These are phyloP conservation scores for Tamias sibiricus DNA, from an alignment of 2,113 vertebrate genomes.

Conservation along the genomic window DNA sequence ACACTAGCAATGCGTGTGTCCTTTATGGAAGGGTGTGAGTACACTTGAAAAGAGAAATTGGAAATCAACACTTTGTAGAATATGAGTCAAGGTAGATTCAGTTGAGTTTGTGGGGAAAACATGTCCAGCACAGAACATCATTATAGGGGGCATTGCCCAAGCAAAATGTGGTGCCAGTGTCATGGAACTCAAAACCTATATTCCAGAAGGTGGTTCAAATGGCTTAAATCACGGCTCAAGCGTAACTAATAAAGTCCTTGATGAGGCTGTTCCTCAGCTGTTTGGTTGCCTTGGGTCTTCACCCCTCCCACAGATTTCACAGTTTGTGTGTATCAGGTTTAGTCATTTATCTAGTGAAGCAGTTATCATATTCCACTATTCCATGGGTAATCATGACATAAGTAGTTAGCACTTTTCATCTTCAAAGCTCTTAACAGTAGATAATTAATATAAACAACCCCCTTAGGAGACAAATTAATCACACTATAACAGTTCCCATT, in stretches of 20 bases:
- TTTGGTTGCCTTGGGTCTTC: not conserved
- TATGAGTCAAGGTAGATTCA: slow-evolving; percentile 22
- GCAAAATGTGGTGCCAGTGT: not conserved
- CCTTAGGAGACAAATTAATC: slow-evolving; percentile 80
- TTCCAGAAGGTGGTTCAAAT: slow-evolving; percentile 18
- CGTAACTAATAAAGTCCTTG: not conserved
- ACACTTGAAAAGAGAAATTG: not conserved
- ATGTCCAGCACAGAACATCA: not conserved
- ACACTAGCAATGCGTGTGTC: slow-evolving; percentile 28
- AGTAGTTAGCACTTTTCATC: slow-evolving; percentile 75
- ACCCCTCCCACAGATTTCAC: slow-evolving; percentile 40
- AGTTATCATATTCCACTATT: slow-evolving; percentile 63
- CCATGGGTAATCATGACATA: slow-evolving; percentile 67
- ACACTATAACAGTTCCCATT: slow-evolving; percentile 71
- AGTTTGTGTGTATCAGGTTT: slow-evolving; percentile 31
- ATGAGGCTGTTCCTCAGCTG: not conserved
- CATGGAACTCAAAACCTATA: not conserved
- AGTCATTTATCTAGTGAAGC: slow-evolving; percentile 63
- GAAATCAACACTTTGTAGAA: slow-evolving; percentile 33
- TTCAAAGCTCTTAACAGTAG: slow-evolving; percentile 75
- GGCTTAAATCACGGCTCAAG: not conserved
- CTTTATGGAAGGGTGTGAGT: not conserved
- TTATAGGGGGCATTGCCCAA: not conserved
- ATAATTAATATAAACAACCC: slow-evolving; percentile 82
- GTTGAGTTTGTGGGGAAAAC: not conserved